These are phyloP conservation scores for Ephestia elutella DNA, from an alignment of 1,140 invertebrate genomes.

Conservation along the genomic window DNA sequence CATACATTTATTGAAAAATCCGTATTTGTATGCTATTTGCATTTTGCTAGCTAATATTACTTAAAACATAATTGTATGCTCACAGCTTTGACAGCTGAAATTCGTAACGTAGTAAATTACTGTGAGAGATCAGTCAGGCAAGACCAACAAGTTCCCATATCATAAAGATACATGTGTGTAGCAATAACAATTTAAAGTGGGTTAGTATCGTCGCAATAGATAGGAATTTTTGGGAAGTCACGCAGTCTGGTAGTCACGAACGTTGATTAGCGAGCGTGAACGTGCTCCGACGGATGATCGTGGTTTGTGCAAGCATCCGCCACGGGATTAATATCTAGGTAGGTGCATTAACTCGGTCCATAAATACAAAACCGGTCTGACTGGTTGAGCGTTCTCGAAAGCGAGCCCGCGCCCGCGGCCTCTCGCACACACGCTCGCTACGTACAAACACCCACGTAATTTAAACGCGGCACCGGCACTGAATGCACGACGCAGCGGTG, in stretches of 20 bases:
- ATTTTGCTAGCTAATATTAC: too few relatives aligned
- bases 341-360: constrained; percentile 68
- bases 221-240: constrained; percentile 35
- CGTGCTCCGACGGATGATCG: constrained; percentile 36
- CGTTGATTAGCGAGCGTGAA: constrained; percentile 42
- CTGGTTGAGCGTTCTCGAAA: constrained; percentile 70
- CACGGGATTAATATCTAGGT: constrained; percentile 63
- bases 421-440: constrained; percentile 54
- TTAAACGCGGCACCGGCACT: constrained; percentile 51
- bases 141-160: too few relatives aligned
- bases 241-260: constrained; percentile 38
- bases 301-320: constrained; percentile 60
- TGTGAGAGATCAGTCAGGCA: too few relatives aligned
- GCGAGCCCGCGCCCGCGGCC: constrained; percentile 54
- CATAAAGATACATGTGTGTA: constrained; percentile 28
- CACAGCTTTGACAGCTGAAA: too few relatives aligned
- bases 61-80: too few relatives aligned
- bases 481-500: constrained; percentile 56
- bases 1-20: too few relatives aligned
- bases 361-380: constrained; percentile 70
- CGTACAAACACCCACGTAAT: constrained; percentile 64
- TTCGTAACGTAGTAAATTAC: too few relatives aligned
- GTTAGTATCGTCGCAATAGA: constrained; percentile 45
- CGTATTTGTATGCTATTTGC: too few relatives aligned
- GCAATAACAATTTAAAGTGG: constrained; percentile 38